Evolutionary conservation across 2,113 vertebrate genomes (phyloP).

Genomic region (Gracilinanus agilis): DNA sequence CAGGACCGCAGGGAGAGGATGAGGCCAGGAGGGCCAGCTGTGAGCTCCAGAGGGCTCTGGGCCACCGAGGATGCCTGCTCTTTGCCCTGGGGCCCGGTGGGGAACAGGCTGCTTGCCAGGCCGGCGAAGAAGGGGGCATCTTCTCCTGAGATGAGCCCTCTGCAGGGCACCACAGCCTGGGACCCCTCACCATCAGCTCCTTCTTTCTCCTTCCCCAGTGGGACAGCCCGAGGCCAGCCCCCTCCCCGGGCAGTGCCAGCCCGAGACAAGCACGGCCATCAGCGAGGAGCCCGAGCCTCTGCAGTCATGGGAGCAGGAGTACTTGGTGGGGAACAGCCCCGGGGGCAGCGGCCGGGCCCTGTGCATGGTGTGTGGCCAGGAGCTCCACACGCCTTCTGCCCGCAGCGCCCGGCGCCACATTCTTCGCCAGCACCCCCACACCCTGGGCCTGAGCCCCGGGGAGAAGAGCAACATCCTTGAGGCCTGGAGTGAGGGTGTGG

Average conservation of each 20-base stretch:
- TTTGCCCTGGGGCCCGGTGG: no score
- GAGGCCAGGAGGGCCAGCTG: no score
- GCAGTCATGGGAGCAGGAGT: constrained; percentile 82
- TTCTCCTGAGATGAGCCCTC: no score
- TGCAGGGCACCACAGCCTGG: no score
- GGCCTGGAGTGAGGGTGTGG: constrained; percentile 91
- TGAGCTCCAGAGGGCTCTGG: no score
- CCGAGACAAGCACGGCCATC: constrained; percentile 43
- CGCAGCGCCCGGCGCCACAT: constrained; percentile 87
- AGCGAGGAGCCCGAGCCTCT: constrained; percentile 68
- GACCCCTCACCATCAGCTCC: background rate
- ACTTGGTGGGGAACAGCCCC: constrained; percentile 90
- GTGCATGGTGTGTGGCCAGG: constrained; percentile 93
- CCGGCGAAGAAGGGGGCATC: no score
- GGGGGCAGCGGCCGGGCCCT: constrained; percentile 87
- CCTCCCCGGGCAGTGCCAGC: constrained; percentile 28
- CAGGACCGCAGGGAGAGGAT: no score
- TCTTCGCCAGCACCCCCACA: constrained; percentile 89
- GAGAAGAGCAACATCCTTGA: constrained; percentile 88
- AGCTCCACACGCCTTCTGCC: constrained; percentile 85
- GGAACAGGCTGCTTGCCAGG: no score
- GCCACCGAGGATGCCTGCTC: no score
- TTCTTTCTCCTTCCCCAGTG: constrained; percentile 34
- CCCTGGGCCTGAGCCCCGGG: constrained; percentile 81
- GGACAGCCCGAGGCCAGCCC: constrained; percentile 74